Percentiles rank a stretch among this genome's conserved stretches.
Conservation (phyloP, 2,797 vertebrate genomes). For the Tenualosa thibaudeaui region DNA sequence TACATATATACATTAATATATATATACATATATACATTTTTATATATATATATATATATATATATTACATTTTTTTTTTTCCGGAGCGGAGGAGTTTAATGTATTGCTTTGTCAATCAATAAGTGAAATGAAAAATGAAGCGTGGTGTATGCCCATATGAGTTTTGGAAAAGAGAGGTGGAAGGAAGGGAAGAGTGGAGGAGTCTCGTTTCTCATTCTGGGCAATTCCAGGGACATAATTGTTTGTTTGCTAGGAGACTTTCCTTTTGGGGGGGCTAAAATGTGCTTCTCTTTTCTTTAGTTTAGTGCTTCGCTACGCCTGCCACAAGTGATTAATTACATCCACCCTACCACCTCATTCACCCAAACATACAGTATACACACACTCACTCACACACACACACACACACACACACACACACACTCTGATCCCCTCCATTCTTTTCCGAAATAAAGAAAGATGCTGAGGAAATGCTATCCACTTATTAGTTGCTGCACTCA, state of each 20-base stretch:
- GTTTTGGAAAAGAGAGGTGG: not conserved
- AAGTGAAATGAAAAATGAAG: constrained; percentile 13
- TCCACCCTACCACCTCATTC: not conserved
- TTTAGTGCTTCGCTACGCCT: not conserved
- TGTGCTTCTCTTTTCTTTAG: not conserved
- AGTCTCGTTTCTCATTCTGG: not conserved
- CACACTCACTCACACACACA: not conserved
- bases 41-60: too few species aligned
- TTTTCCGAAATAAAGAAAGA: not conserved
- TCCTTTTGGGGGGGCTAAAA: not conserved
- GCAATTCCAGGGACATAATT: not conserved
- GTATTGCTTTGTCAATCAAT: constrained; percentile 16
- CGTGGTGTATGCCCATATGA: not conserved
- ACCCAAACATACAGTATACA: constrained; percentile 28
- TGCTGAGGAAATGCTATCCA: not conserved
- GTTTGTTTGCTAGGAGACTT: not conserved
- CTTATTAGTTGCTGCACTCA: not conserved
- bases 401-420: constrained; percentile 1
- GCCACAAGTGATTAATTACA: constrained; percentile 9
- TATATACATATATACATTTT: too few species aligned
- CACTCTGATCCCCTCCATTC: not conserved
- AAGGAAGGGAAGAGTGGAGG: not conserved
- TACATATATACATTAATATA: too few species aligned
- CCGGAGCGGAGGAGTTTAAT: not conserved
- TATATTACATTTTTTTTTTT: not conserved